Conservation (phyloP, 1,140 invertebrate species). For the Lepidostoma basale region DNA sequence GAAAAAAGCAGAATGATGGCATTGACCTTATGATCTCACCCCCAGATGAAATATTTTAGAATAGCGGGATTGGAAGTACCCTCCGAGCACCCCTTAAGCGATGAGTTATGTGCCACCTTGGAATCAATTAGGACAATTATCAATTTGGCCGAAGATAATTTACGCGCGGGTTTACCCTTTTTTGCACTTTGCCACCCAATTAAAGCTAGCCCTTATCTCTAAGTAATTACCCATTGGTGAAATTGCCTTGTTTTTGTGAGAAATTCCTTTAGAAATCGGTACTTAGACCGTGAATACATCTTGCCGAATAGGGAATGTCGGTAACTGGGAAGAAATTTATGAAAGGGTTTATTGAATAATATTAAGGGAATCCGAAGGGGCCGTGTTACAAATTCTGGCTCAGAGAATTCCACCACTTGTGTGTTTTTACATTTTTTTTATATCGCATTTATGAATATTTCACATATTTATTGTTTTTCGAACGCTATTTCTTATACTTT, state of each 20-base stretch:
- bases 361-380: background rate
- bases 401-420: background rate
- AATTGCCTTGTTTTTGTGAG: slow-evolving; percentile 18
- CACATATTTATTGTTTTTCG: background rate
- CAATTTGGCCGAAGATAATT: slow-evolving; percentile 21
- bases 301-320: background rate
- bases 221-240: slow-evolving; percentile 10
- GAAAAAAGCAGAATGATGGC: no score
- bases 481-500: background rate
- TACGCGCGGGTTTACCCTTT: slow-evolving; percentile 7
- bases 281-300: background rate
- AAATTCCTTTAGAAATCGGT: background rate
- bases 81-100: no score
- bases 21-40: no score
- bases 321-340: background rate
- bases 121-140: slow-evolving; percentile 21
- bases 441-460: background rate
- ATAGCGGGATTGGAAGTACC: no score
- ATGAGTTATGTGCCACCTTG: slow-evolving; percentile 10
- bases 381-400: background rate
- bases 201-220: slow-evolving; percentile 15
- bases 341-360: background rate
- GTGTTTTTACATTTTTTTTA: background rate
- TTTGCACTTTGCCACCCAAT: slow-evolving; percentile 12
- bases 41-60: no score